Evolutionary conservation across 2,888 invertebrate species (phyloP).

Genomic region (Tolmerus cingulatus): DNA sequence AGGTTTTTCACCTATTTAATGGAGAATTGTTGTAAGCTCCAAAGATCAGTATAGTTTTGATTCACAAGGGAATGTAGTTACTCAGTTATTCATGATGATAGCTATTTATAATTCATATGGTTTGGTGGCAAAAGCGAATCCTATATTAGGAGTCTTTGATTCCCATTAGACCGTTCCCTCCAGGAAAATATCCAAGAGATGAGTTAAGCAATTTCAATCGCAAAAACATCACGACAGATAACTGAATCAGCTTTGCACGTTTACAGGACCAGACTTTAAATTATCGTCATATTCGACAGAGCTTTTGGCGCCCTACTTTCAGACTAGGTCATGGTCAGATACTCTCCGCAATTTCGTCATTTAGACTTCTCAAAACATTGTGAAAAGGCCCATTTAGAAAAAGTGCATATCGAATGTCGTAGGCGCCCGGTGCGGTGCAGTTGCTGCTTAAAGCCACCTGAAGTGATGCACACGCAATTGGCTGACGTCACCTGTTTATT

Average conservation of each 20-base stretch:
- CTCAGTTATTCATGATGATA: not conserved
- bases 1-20: not conserved
- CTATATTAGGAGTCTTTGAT: not conserved
- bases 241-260: not conserved
- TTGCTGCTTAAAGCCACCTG: not conserved
- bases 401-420: not conserved
- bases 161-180: not conserved
- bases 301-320: not conserved
- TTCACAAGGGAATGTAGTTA: not conserved
- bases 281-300: not conserved
- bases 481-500: not conserved
- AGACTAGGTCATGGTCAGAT: not conserved
- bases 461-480: not conserved
- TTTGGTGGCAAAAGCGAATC: not conserved
- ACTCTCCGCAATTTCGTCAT: not conserved
- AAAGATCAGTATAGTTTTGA: not conserved
- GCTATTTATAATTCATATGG: not conserved
- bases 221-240: not conserved
- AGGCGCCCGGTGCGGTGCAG: not conserved
- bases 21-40: not conserved
- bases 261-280: not conserved
- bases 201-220: not conserved
- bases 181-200: not conserved
- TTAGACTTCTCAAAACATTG: not conserved
- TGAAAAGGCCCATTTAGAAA: not conserved